Percentiles rank a stretch among this genome's conserved stretches.
Conservation (phyloP, 1,140 invertebrate genomes). For the Brachionus calyciflorus region DNA sequence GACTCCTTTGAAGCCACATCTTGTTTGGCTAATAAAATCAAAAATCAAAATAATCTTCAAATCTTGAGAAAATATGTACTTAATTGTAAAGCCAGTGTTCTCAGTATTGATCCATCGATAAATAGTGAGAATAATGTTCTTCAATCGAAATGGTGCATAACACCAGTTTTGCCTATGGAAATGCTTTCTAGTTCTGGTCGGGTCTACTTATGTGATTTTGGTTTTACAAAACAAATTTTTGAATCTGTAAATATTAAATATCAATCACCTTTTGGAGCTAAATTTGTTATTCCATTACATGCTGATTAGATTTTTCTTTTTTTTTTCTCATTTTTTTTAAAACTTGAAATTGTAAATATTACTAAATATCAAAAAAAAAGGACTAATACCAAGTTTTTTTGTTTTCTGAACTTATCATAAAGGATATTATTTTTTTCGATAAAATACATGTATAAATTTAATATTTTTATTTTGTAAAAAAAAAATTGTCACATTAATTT, state of each 20-base stretch:
- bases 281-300: constrained; percentile 80
- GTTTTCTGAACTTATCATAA: too few relatives aligned
- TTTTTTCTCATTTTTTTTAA: neutral
- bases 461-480: too few relatives aligned
- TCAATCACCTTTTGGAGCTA: constrained; percentile 80
- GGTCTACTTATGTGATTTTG: constrained; percentile 80
- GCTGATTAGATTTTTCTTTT: constrained; percentile 1
- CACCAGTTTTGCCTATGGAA: constrained; percentile 71
- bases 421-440: too few relatives aligned
- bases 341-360: neutral
- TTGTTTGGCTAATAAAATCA: constrained; percentile 49
- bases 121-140: constrained; percentile 62
- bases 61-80: constrained; percentile 67
- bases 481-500: too few relatives aligned
- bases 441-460: too few relatives aligned
- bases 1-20: constrained; percentile 61
- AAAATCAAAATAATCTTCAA: neutral
- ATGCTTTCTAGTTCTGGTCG: constrained; percentile 67
- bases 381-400: too few relatives aligned
- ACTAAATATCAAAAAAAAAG: too few relatives aligned
- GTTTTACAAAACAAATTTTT: constrained; percentile 74
- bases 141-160: constrained; percentile 71
- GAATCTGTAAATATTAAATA: constrained; percentile 74
- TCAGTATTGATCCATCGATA: constrained; percentile 76
- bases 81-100: constrained; percentile 71